These are phyloP conservation scores for Calidris pugnax DNA, from an alignment of 2,113 vertebrate species.

Conservation along the genomic window DNA sequence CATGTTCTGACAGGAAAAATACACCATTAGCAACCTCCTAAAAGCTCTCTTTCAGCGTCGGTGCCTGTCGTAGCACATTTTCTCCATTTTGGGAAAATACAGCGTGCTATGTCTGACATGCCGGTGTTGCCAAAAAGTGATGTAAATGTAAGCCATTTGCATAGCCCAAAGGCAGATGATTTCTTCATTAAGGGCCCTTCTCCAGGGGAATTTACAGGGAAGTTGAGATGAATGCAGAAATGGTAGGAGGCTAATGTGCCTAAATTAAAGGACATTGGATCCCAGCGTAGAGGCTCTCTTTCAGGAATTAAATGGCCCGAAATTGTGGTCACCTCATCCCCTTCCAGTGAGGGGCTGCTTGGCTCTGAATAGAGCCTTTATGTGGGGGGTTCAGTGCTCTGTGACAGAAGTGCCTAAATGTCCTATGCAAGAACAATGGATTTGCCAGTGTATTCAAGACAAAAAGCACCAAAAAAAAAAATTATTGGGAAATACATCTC, in stretches of 20 bases:
- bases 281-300: neutral
- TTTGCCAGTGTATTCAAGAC: neutral
- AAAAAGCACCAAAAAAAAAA: neutral
- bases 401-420: neutral
- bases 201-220: constrained; percentile 27
- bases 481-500: neutral
- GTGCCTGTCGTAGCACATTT: neutral
- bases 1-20: neutral
- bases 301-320: neutral
- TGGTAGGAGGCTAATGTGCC: neutral
- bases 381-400: neutral
- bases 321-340: neutral
- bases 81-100: neutral
- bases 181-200: constrained; percentile 51
- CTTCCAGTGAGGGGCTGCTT: neutral
- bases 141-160: constrained; percentile 19
- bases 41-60: neutral
- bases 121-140: constrained; percentile 10
- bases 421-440: fast-evolving
- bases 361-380: neutral
- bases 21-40: neutral
- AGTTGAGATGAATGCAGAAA: neutral
- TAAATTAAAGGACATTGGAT: neutral
- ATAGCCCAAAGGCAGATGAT: constrained; percentile 30
- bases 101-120: neutral